Conservation (phyloP, 2,797 vertebrate genomes). For the Anguilla megastoma region DNA sequence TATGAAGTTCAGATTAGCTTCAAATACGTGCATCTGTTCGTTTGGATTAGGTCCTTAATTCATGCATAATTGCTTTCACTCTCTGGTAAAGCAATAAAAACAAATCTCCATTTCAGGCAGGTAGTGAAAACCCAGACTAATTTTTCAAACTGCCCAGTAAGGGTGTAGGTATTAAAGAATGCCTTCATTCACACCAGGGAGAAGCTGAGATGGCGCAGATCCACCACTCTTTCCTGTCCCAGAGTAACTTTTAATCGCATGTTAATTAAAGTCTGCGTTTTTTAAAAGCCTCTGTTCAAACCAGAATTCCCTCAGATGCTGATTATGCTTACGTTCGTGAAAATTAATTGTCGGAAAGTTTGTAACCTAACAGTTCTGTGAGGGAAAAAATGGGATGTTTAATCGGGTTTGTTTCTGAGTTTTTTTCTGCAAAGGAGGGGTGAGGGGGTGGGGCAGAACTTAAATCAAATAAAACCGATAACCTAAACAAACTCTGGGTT, state of each 20-base stretch:
- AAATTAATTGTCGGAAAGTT: conserved; percentile 16
- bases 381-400: conserved; percentile 21
- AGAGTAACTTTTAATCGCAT: conserved; percentile 2
- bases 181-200: not conserved
- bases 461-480: not conserved
- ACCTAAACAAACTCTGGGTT: not conserved
- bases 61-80: not conserved
- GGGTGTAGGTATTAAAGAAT: conserved; percentile 1
- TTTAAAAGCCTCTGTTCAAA: not conserved
- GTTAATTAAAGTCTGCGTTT: conserved; percentile 8
- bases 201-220: not conserved
- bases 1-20: conserved; percentile 23
- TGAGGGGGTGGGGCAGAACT: not conserved
- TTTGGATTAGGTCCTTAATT: conserved; percentile 11
- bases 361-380: conserved; percentile 29
- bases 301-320: not conserved
- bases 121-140: conserved; percentile 7
- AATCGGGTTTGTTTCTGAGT: not conserved
- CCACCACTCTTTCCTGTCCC: conserved; percentile 24
- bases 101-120: not conserved
- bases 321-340: not conserved
- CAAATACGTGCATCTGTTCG: conserved; percentile 10
- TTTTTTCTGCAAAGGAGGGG: not conserved
- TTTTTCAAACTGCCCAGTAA: conserved; percentile 19
- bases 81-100: not conserved